Conservation (phyloP, 2,113 vertebrate species). For the Misgurnus anguillicaudatus region DNA sequence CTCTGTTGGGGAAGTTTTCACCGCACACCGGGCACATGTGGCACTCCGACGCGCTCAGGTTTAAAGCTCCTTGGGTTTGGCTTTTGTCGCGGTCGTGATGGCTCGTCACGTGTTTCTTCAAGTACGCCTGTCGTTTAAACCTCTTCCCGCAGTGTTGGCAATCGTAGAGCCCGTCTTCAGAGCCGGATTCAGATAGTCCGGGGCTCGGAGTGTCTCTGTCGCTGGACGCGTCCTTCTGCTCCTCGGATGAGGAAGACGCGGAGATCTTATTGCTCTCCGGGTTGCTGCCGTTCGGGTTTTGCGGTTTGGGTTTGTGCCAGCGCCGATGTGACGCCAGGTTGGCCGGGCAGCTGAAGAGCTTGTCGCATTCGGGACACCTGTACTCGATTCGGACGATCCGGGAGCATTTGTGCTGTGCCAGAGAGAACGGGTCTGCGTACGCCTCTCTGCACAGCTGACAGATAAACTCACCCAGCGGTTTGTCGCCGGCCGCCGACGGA, state of each 20-base stretch:
- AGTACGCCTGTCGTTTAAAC: conserved; percentile 87
- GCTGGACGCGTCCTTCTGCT: conserved; percentile 61
- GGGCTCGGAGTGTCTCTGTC: conserved; percentile 86
- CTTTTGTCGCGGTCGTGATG: conserved; percentile 68
- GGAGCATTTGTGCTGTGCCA: conserved; percentile 93
- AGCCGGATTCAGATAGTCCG: conserved; percentile 80
- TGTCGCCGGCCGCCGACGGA: conserved; percentile 57
- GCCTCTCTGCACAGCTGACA: conserved; percentile 93
- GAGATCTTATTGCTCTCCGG: conserved; percentile 56
- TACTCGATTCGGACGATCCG: conserved; percentile 93
- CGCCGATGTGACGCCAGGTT: conserved; percentile 93
- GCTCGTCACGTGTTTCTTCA: conserved; percentile 83
- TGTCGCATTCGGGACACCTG: conserved; percentile 92
- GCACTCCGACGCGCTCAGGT: conserved; percentile 72
- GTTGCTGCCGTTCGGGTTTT: conserved; percentile 57
- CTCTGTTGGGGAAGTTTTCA: conserved; percentile 82
- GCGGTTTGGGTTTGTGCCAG: conserved; percentile 89
- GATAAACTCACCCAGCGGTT: conserved; percentile 85
- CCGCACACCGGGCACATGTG: conserved; percentile 87
- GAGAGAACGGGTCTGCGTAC: conserved; percentile 85
- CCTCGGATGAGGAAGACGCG: conserved; percentile 12
- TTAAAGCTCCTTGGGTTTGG: conserved; percentile 68
- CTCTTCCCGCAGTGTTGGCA: conserved; percentile 84
- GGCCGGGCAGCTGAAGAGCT: conserved; percentile 92
- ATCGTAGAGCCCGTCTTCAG: conserved; percentile 84